These are phyloP conservation scores for Hermaeophaga mercurialis DNA, from an alignment of 2,888 invertebrate genomes.

Conservation along the genomic window DNA sequence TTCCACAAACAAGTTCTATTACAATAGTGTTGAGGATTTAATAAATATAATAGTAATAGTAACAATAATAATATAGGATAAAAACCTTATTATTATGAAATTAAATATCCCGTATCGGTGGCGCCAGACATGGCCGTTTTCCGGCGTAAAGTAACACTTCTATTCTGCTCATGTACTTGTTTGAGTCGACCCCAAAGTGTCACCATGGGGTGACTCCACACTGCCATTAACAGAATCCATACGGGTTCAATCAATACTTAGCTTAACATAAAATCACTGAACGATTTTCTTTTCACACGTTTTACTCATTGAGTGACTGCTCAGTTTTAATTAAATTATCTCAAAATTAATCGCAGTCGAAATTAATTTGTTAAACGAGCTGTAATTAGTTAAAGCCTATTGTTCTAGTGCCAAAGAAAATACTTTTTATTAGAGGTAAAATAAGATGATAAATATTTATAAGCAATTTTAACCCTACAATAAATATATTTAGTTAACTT, in stretches of 20 bases:
- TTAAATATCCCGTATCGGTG: not conserved
- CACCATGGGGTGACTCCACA: constrained; percentile 36
- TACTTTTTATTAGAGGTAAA: no score
- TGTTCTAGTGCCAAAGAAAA: no score
- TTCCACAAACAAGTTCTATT: no score
- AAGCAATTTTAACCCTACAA: no score
- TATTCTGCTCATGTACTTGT: constrained; percentile 19
- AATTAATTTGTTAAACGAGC: no score
- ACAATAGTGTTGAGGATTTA: no score
- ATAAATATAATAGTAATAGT: no score
- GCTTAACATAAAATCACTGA: constrained; percentile 20
- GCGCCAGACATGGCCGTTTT: constrained; percentile 7
- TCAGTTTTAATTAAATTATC: not conserved
- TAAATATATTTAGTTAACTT: no score
- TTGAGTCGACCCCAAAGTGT: constrained; percentile 26
- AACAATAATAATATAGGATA: no score
- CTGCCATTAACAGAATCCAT: constrained; percentile 38
- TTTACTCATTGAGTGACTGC: not conserved
- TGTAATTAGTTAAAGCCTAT: no score
- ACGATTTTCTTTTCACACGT: constrained; percentile 10
- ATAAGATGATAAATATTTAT: no score
- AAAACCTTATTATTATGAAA: no score
- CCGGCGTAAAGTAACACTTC: constrained; percentile 19
- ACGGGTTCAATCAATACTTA: constrained; percentile 37
- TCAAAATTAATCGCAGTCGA: not conserved